phyloP scores from a whole-genome alignment of 2,888 invertebrate species.

The Dryadula phaetusa region DNA sequence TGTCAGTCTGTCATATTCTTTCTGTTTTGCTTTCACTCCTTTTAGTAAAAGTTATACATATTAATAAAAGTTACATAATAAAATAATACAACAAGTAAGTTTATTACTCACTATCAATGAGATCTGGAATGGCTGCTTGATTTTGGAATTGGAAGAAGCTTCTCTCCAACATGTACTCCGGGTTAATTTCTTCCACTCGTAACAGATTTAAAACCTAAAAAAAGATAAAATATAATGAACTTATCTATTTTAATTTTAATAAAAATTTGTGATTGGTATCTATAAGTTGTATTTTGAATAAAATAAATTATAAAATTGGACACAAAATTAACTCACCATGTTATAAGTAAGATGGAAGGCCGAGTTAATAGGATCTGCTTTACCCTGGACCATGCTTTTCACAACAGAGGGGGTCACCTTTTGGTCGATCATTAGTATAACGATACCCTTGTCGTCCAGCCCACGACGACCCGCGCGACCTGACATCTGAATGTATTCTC shows the following conservation, averaged over 20 bases:
- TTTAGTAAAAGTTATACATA: slow-evolving; percentile 34
- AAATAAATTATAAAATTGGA: no score
- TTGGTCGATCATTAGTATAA: slow-evolving; percentile 99
- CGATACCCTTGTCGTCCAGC: slow-evolving; percentile 97
- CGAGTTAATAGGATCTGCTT: slow-evolving; percentile 98
- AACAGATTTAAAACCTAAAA: slow-evolving; percentile 88
- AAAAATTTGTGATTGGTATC: no score
- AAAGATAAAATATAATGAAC: neutral
- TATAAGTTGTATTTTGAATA: no score
- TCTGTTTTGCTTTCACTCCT: slow-evolving; percentile 88
- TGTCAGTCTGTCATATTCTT: slow-evolving; percentile 85
- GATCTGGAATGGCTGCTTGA: slow-evolving; percentile 95
- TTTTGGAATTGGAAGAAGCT: slow-evolving; percentile 99
- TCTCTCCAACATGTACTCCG: slow-evolving; percentile 99
- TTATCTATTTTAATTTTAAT: no score
- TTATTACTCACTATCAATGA: slow-evolving; percentile 90
- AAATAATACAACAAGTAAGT: no score
- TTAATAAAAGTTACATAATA: no score
- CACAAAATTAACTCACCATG: slow-evolving; percentile 89
- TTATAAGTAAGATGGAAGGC: slow-evolving; percentile 99
- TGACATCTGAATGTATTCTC: slow-evolving; percentile 99
- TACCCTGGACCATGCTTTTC: slow-evolving; percentile 92
- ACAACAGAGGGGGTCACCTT: slow-evolving; percentile 93
- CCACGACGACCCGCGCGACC: slow-evolving; percentile 99
- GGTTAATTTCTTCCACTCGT: slow-evolving; percentile 99